Base-by-base conservation (phyloP, 2,888 invertebrate genomes). In the Eupsilia transversa region DNA sequence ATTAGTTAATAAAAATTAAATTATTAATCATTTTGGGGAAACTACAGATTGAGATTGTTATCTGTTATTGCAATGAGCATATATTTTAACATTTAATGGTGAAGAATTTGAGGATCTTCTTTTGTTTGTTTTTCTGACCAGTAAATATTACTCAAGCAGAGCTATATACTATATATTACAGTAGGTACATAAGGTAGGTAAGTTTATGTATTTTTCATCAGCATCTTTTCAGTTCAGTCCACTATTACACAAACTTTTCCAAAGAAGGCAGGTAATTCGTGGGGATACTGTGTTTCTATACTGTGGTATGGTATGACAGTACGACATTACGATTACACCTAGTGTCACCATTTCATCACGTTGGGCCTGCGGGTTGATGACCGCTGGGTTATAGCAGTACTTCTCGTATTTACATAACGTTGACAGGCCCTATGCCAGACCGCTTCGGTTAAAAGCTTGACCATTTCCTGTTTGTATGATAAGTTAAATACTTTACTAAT, bases 1-100 rank as follows among this genome's bases (percentile, higher is more conserved):
- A 83, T 80, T 81, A 78, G 74, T 76, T 77, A 72, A 79, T 80
- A 75, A 84, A 83, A 84, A 76, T 64, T 75, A 41, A 72, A 83
- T 82, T 71, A 77, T 85, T 74, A 67, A 72, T 82, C 30, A 66
- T 54, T 67, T n/a, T 69, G 43, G 30, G 59, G 57, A 72, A 72
- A 78, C 77, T 74, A 64, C 41, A 23, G 60, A 73, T 70, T 71
- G 49, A 54, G 57, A 71, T 60, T 46, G 66, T 46, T 20, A 68
- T 72, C 56, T 60, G 59, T 52, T 61, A 52, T 49, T 66, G 52
- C 61, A 46, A 46, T 59, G 69, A 46, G 35, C 17, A 66, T 61
- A 38, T 33, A 23, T 27, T 52, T 65, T 65, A 6, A 23, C 6
- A n/a, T n/a, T n/a, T 14, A 33, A 57, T n/a, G 33, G 1, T 35